Evolutionary conservation across 2,797 vertebrate genomes (phyloP).

Genomic region (Acanthurus lineatus): DNA sequence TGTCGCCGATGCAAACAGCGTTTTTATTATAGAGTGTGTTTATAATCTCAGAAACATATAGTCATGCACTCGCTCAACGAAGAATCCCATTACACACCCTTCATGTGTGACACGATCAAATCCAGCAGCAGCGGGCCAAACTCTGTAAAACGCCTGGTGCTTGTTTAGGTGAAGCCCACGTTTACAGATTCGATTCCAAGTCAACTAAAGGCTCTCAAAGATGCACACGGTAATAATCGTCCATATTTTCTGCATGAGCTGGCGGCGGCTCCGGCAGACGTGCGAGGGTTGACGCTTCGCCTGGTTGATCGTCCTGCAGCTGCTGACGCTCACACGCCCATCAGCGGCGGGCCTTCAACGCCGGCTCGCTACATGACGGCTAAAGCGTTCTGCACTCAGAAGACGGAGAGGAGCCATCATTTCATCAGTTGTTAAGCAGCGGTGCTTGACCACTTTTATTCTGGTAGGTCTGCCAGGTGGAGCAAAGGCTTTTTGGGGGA

Average conservation of each 20-base stretch:
- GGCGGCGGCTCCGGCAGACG: conserved; percentile 1
- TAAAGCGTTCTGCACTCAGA: conserved; percentile 55
- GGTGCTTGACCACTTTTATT: conserved; percentile 46
- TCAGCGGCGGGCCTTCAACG: conserved; percentile 46
- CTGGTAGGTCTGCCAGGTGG: conserved; percentile 37
- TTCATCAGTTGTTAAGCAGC: conserved; percentile 73
- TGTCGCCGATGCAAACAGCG: conserved; percentile 6
- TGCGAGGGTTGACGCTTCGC: conserved; percentile 44
- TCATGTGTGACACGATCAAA: conserved; percentile 42
- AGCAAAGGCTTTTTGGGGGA: conserved; percentile 39
- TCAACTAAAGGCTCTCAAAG: not conserved
- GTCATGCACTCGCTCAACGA: conserved; percentile 19
- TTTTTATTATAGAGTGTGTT: not conserved
- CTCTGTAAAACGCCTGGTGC: not conserved
- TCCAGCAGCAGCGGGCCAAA: conserved; percentile 14
- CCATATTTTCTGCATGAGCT: conserved; percentile 60
- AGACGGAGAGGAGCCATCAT: conserved; percentile 57
- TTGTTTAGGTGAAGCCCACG: conserved; percentile 16
- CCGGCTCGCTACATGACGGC: conserved; percentile 42
- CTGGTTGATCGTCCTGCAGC: conserved; percentile 47
- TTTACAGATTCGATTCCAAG: conserved; percentile 17
- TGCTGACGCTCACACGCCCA: conserved; percentile 47
- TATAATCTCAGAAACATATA: conserved; percentile 15
- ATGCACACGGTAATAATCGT: conserved; percentile 37
- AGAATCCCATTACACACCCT: conserved; percentile 31